These are phyloP conservation scores for Halocynthia aurantium DNA, from an alignment of 23 tunicate genomes.

Conservation along the genomic window DNA sequence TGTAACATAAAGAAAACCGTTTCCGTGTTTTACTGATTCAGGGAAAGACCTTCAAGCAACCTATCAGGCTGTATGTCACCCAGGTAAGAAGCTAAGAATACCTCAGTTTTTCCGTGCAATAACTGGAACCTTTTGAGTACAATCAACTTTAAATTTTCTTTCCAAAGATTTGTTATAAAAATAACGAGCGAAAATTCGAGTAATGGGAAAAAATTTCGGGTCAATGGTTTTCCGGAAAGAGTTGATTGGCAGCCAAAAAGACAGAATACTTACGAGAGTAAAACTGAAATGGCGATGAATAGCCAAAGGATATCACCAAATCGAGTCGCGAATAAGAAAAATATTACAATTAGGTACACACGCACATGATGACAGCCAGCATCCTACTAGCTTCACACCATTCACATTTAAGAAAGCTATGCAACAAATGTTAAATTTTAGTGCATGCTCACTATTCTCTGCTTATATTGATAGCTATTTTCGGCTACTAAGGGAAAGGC, in stretches of 20 bases:
- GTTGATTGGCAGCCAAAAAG: no score
- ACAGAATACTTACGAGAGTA: slow-evolving; percentile 10
- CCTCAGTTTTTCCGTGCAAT: background rate
- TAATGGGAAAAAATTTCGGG: no score
- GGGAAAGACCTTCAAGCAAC: slow-evolving; percentile 56
- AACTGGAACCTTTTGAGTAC: no score
- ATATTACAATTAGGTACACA: background rate
- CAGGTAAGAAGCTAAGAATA: slow-evolving; percentile 17
- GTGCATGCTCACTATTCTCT: no score
- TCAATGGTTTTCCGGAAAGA: no score
- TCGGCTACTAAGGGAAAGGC: no score
- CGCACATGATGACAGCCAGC: background rate
- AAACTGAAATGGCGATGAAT: slow-evolving; percentile 18
- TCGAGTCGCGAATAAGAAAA: background rate
- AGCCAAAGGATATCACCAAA: slow-evolving; percentile 2
- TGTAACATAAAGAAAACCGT: background rate
- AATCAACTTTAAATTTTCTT: background rate
- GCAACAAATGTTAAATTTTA: no score
- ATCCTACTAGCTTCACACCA: no score
- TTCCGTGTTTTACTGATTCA: slow-evolving; percentile 18
- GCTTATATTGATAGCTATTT: no score
- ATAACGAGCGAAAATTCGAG: background rate
- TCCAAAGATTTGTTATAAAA: slow-evolving; percentile 5
- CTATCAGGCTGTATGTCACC: background rate
- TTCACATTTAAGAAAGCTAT: no score